Evolutionary conservation across 2,113 vertebrate species (phyloP), one percentile per base, ranked within the genome.

Genomic region (Hippocampus zosterae): DNA sequence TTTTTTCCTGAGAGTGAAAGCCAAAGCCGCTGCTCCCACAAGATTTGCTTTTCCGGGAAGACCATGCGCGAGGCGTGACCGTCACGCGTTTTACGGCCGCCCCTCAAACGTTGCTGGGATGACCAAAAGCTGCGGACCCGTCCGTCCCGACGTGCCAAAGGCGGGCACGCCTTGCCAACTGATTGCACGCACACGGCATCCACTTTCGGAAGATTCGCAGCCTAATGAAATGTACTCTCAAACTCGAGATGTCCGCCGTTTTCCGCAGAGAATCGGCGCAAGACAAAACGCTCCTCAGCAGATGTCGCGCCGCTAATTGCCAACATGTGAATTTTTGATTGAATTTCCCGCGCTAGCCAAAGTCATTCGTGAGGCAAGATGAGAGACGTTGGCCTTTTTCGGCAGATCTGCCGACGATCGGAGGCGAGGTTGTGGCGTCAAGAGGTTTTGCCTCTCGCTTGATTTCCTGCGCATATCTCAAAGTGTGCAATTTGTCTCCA

Each of bases 401-500:
- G 1, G n/a, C 37, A 8, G 33, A 41, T 63, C 9, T 23, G 15
- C 15, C 37, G 6, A 21, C 12, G 63, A 46, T 65, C 27, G 42
- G 41, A 16, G 23, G 15, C 37, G 15, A 44, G n/a, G n/a, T 65
- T n/a, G n/a, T n/a, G n/a, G 25, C 65, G 8, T 33, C 5, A 11
- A 37, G 19, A 33, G 13, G 12, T 53, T 67, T 50, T 16, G 25
- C 44, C 16, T 12, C 37, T 6, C 21, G 3, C n/a, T 25, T 65
- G 1, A 10, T 48, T 46, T 65, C 41, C 23, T 46, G 42, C 23
- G 40, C 13, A 4, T 1, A 10, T 27, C 11, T 65, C 42, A 46
- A 46, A 65, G 44, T 69, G 66, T 73, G 61, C 21, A 46, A 69
- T 61, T 66, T 61, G 66, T 71, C 67, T 66, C 66, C 21, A 27